Evolutionary conservation across 2,888 invertebrate species (phyloP), one percentile per base, ranked within the genome.

Genomic region (Bombylius discolor): DNA sequence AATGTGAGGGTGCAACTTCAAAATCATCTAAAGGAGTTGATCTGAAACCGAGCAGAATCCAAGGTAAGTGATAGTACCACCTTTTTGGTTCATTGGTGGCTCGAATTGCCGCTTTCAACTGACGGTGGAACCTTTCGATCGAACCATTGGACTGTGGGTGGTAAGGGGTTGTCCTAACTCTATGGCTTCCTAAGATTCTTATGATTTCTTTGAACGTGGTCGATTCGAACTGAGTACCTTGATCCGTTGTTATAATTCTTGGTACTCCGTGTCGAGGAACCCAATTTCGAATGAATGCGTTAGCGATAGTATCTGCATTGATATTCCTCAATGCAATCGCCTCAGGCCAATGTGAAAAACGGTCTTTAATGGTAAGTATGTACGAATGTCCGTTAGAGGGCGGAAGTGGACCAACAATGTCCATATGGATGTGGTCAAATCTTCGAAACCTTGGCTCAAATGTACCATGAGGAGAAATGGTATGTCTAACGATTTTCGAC

Each of bases 151-250:
- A 36, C 12, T 51, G 33, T 42, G 51, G 51, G 36, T 51, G 33
- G 51, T 51, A 51, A n/a, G 5, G 13, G 8, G 51, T 51, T n/a
- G 51, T 42, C 4, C 42, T 13, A 6, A 36, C 39, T 31, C 51
- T 36, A 46, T 56, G 48, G 11, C 49, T 49, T 13, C 53, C 55
- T 45, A 55, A 45, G 11, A 52, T 33, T 11, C 44, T 51, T 9
- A 44, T 39, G 4, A 59, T 49, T 31, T 58, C 49, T 13, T 57
- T 55, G 57, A 65, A 65, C 12, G 64, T 57, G 3, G 52, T 34
- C 8, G 62, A 64, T 49, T 64, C 63, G 42, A 66, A 65, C 45
- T 64, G 64, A 6, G 60, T 46, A 1, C 63, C 64, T 47, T 62
- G 64, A 57, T 65, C 64, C 1, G 65, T 62, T 12, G 62, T 64